These are phyloP conservation scores for Oeneis ivallda DNA, from an alignment of 2,888 invertebrate genomes.

Conservation along the genomic window DNA sequence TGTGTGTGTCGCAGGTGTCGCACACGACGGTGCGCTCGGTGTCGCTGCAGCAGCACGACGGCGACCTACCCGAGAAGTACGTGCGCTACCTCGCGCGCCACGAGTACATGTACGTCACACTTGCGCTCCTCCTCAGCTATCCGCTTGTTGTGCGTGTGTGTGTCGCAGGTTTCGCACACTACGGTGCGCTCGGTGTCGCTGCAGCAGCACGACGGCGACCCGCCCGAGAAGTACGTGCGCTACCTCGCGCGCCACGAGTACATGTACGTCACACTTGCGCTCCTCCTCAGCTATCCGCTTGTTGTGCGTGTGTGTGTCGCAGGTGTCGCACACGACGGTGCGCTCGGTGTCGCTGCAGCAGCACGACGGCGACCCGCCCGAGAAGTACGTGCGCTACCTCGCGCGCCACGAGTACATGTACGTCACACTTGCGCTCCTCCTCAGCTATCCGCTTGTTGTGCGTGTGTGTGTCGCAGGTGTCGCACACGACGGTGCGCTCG, in stretches of 20 bases:
- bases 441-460: too few species aligned
- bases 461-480: too few species aligned
- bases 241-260: constrained; percentile 98
- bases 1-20: too few species aligned
- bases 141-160: too few species aligned
- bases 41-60: constrained; percentile 92
- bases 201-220: constrained; percentile 93
- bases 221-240: constrained; percentile 98
- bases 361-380: neutral
- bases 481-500: neutral
- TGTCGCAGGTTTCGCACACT: neutral
- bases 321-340: neutral
- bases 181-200: constrained; percentile 77
- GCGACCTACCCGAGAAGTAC: constrained; percentile 98
- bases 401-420: neutral
- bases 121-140: too few species aligned
- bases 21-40: constrained; percentile 87
- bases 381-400: constrained; percentile 1
- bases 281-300: too few species aligned
- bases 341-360: constrained; percentile 1
- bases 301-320: too few species aligned
- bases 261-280: too few species aligned
- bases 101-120: constrained; percentile 75
- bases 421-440: too few species aligned
- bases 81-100: constrained; percentile 97